Percentiles rank a stretch among this genome's conserved stretches.
Conservation (phyloP, 2,113 vertebrate genomes). For the Arvicanthis niloticus region DNA sequence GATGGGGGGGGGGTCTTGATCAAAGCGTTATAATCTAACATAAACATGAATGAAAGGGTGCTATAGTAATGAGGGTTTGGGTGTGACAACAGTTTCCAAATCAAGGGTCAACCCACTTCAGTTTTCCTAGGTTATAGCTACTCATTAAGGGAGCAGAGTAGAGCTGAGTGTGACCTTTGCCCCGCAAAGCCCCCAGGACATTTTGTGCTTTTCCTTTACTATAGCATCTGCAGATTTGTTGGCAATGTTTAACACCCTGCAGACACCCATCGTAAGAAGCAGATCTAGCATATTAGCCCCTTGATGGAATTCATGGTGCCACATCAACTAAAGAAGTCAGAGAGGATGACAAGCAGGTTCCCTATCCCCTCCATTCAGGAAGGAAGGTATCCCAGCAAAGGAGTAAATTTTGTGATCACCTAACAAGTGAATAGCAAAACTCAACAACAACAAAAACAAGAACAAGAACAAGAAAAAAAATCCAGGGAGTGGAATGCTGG, state of each 20-base stretch:
- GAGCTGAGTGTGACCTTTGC: slow-evolving; percentile 45
- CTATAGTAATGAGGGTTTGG: slow-evolving; percentile 54
- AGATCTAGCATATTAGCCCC: slow-evolving; percentile 23
- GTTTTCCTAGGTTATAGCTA: slow-evolving; percentile 35
- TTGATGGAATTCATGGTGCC: slow-evolving; percentile 57
- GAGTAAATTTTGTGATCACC: slow-evolving; percentile 33
- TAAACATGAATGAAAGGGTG: slow-evolving; percentile 59
- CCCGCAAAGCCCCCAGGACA: background rate
- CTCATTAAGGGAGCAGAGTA: slow-evolving; percentile 38
- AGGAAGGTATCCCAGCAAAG: slow-evolving; percentile 52
- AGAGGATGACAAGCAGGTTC: slow-evolving; percentile 62
- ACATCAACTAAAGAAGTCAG: slow-evolving; percentile 62
- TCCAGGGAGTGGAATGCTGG: background rate
- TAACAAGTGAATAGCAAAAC: slow-evolving; percentile 66
- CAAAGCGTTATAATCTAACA: slow-evolving; percentile 62
- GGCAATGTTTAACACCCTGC: slow-evolving; percentile 55
- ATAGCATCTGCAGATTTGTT: slow-evolving; percentile 36
- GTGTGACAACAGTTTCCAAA: slow-evolving; percentile 63
- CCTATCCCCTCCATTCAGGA: background rate
- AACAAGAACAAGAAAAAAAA: background rate
- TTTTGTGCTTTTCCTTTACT: slow-evolving; percentile 28
- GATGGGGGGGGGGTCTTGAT: slow-evolving; percentile 53
- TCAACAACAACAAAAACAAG: slow-evolving; percentile 35
- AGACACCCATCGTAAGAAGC: slow-evolving; percentile 57
- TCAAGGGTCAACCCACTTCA: slow-evolving; percentile 56